Evolutionary conservation across 2,113 vertebrate species (phyloP).

Genomic region (Saguinus imperator): DNA sequence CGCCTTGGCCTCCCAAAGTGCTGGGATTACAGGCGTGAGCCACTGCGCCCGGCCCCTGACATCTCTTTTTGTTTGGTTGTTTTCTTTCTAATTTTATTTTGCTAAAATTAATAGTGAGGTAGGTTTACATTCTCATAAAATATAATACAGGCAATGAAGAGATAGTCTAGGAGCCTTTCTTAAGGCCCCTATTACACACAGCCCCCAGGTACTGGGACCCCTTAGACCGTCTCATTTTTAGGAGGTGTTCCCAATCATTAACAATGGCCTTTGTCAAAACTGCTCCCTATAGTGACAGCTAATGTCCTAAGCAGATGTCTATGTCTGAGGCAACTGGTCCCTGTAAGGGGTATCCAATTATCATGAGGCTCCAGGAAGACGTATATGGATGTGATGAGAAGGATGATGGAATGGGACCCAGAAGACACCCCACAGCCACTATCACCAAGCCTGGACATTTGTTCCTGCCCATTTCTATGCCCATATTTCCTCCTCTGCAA

Average conservation of each 20-base stretch:
- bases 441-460: neutral
- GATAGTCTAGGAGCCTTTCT: neutral
- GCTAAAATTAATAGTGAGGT: neutral
- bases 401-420: neutral
- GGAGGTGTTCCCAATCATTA: neutral
- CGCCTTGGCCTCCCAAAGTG: no score
- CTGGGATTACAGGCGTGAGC: no score
- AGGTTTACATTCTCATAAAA: neutral
- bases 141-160: neutral
- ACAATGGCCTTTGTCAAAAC: neutral
- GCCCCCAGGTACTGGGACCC: no score
- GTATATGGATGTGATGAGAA: neutral
- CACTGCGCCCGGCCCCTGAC: no score
- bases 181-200: neutral
- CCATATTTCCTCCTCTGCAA: neutral
- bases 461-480: neutral
- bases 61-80: no score
- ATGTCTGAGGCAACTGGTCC: neutral
- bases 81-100: neutral
- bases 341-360: neutral
- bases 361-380: neutral
- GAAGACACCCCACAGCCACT: neutral
- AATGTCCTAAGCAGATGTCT: neutral
- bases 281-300: neutral
- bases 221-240: neutral